Percentiles rank a stretch among this genome's conserved stretches.
These are phyloP conservation scores for Brachypalpus laphriformis DNA, from an alignment of 2,888 invertebrate species.

Conservation along the genomic window DNA sequence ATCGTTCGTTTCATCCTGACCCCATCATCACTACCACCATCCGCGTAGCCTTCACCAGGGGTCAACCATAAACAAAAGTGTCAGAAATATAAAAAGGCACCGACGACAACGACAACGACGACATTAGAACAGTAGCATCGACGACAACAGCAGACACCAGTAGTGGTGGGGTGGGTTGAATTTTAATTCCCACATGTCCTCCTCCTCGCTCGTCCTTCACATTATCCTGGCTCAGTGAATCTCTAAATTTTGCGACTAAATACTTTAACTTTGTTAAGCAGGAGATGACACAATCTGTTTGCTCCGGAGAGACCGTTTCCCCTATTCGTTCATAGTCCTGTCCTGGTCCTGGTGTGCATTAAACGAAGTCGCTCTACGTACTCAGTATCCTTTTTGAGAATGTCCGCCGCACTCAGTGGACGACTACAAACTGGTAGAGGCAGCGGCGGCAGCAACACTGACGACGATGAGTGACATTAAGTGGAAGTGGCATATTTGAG, in stretches of 20 bases:
- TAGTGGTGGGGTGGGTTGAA: slow-evolving; percentile 30
- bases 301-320: slow-evolving; percentile 56
- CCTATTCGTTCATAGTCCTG: slow-evolving; percentile 24
- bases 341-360: slow-evolving; percentile 37
- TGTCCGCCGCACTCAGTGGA: slow-evolving; percentile 24
- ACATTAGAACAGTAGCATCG: slow-evolving; percentile 11
- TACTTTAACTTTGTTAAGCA: slow-evolving; percentile 74
- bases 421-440: slow-evolving; percentile 15
- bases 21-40: slow-evolving; percentile 40
- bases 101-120: slow-evolving; percentile 30
- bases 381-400: slow-evolving; percentile 33
- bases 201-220: slow-evolving; percentile 2
- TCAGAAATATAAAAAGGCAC: slow-evolving; percentile 67
- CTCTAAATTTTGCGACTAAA: slow-evolving; percentile 73
- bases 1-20: slow-evolving; percentile 52
- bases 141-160: slow-evolving; percentile 31
- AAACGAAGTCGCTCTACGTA: slow-evolving; percentile 58
- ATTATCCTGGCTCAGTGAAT: slow-evolving; percentile 67
- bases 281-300: slow-evolving; percentile 74
- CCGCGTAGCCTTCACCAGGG: slow-evolving; percentile 55
- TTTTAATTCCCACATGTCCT: slow-evolving; percentile 72
- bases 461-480: slow-evolving; percentile 76
- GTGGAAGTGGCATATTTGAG: slow-evolving; percentile 78
- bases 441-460: background rate
- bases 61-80: slow-evolving; percentile 74